Evolutionary conservation across 2,113 vertebrate species (phyloP).

Genomic region (Leiothrix lutea): DNA sequence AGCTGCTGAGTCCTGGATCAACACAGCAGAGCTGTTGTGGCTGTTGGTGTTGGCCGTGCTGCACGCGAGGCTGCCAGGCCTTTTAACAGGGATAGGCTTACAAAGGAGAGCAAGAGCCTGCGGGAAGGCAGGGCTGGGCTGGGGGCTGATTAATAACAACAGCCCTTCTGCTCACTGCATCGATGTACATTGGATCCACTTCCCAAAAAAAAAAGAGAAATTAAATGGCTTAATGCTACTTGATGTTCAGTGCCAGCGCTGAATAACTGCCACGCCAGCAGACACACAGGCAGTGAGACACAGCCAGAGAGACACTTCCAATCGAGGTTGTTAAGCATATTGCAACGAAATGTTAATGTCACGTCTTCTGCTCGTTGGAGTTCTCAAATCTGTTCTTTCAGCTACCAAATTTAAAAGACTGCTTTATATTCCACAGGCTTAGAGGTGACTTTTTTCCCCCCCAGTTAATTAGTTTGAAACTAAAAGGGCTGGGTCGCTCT

Average conservation of each 20-base stretch:
- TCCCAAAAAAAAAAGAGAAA: not conserved
- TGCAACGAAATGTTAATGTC: constrained; percentile 38
- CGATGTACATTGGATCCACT: not conserved
- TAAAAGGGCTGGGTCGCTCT: not conserved
- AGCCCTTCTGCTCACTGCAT: constrained; percentile 8
- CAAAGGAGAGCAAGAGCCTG: constrained; percentile 49
- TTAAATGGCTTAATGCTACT: constrained; percentile 2
- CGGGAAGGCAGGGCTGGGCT: constrained; percentile 1
- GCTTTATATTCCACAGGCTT: constrained; percentile 26
- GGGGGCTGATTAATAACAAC: constrained; percentile 28
- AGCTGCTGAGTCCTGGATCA: constrained; percentile 72
- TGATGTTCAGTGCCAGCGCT: not conserved
- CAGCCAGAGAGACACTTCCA: constrained; percentile 26
- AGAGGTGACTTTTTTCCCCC: constrained; percentile 8
- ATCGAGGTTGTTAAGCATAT: constrained; percentile 26
- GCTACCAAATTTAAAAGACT: constrained; percentile 53
- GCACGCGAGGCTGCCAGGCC: constrained; percentile 55
- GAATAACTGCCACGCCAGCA: not conserved
- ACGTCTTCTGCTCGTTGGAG: constrained; percentile 19
- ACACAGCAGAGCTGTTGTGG: constrained; percentile 59
- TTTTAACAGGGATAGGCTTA: constrained; percentile 73
- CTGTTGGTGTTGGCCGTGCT: constrained; percentile 75
- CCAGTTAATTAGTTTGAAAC: constrained; percentile 60
- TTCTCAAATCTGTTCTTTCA: constrained; percentile 53
- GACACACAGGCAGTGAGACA: not conserved